A percentile compares a stretch with the other conserved stretches of the same genome.
Conservation (phyloP, 2,888 invertebrate species). For the Caenorhabditis sp. region DNA sequence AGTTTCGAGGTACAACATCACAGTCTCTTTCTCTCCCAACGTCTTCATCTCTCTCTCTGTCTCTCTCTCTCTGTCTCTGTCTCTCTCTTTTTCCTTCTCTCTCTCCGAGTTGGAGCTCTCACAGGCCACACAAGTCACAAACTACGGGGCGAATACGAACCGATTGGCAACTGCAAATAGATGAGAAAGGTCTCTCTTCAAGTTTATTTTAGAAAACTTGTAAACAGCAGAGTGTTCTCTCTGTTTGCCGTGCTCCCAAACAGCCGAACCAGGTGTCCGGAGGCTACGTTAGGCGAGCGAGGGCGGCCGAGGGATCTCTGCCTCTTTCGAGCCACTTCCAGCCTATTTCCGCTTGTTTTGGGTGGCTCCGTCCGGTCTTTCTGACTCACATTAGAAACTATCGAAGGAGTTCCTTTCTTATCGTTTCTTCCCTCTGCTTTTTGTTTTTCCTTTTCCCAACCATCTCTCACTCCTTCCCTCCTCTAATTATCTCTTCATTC, state of each 20-base stretch:
- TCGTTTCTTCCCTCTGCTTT: background rate
- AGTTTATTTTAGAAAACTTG: slow-evolving; percentile 53
- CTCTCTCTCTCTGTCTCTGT: background rate
- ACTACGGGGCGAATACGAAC: slow-evolving; percentile 19
- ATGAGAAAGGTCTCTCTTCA: slow-evolving; percentile 32
- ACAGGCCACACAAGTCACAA: slow-evolving; percentile 42
- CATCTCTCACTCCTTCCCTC: background rate
- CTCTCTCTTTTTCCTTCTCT: background rate
- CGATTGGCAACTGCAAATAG: slow-evolving; percentile 36
- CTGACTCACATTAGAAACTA: slow-evolving; percentile 12
- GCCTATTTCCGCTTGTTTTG: background rate
- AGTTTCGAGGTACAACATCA: slow-evolving; percentile 11
- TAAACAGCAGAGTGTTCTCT: slow-evolving; percentile 37
- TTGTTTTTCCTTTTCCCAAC: slow-evolving; percentile 12
- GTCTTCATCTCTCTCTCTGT: slow-evolving; percentile 4
- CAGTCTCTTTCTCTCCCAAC: background rate
- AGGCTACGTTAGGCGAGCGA: slow-evolving; percentile 15
- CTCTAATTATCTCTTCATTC: background rate
- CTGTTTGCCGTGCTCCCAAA: slow-evolving; percentile 40
- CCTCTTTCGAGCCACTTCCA: background rate
- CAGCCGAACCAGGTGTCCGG: slow-evolving; percentile 29
- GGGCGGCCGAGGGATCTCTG: slow-evolving; percentile 28
- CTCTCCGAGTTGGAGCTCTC: background rate
- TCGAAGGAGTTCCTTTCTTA: slow-evolving; percentile 13
- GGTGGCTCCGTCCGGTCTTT: slow-evolving; percentile 18